Evolutionary conservation across 92 coral and sea anemone species (phyloP), one percentile per base, ranked within the genome.

Genomic region (Zoanthus gigantus): DNA sequence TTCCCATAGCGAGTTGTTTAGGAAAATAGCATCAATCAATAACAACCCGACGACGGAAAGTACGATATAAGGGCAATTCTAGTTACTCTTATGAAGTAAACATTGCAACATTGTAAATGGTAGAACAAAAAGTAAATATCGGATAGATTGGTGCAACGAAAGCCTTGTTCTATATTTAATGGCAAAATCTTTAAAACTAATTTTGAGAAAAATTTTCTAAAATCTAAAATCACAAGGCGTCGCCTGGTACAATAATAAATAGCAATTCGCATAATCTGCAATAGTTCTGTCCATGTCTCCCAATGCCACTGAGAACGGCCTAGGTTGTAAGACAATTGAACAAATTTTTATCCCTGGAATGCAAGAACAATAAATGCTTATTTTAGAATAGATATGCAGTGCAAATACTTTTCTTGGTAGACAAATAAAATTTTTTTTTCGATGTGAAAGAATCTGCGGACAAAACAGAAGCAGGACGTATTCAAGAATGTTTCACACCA

Each of bases 41-140:
- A 78, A 31, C 10, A 47, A 66, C 7, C 71, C 54, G 31, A 60
- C 2, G 84, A 60, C 28, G 34, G 34, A 28, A 28, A n/a, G 16
- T 53, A 44, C 11, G 84, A 65, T 15, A 65, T 80, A 65, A 17
- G 75, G 81, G 18, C 74, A 44, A 45, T 45, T 65, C 11, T 80
- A 80, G 65, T 80, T 65, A 80, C 57, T 65, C 46, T 67, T 65
- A 13, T 65, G 76, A 50, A 67, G 61, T 9, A 29, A 42, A 42
- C 37, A 57, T 34, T 16, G 60, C 15, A 58, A 79, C 50, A 81
- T n/a, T 13, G 82, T 34, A 11, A 30, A 14, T 30, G 53, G 2
- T 32, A 6, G 72, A 15, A 0, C 9, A 16, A 3, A 42, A 57
- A 34, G 6, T 34, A 17, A 18, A 63, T 6, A 29, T 30, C 18